Conservation (phyloP, 2,888 invertebrate genomes). For the Molorchus minor region DNA sequence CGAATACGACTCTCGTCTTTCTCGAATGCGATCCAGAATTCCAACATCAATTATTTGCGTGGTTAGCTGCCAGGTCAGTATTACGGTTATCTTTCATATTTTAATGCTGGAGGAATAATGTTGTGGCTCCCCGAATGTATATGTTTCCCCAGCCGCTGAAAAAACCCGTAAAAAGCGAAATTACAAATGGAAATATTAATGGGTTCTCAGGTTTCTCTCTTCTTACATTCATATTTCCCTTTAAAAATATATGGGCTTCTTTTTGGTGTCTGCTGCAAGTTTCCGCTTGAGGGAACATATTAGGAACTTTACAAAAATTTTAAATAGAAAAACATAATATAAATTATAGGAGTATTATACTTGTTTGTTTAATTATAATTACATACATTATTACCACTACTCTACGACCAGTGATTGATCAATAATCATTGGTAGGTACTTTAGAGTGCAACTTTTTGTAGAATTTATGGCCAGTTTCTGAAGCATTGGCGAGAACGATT, state of each 20-base stretch:
- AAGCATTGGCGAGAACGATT: too few species aligned
- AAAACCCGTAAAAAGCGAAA: constrained; percentile 47
- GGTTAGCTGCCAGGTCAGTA: not conserved
- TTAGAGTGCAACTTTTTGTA: too few species aligned
- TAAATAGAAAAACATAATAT: constrained; percentile 8
- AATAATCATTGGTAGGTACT: too few species aligned
- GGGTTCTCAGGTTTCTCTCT: constrained; percentile 41
- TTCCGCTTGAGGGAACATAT: constrained; percentile 4
- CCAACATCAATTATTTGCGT: not conserved
- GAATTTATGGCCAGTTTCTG: too few species aligned
- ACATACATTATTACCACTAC: too few species aligned
- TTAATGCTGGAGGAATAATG: constrained; percentile 50
- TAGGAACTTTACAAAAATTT: too few species aligned
- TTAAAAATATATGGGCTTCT: constrained; percentile 35
- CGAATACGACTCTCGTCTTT: not conserved
- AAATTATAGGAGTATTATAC: not conserved
- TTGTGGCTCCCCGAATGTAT: constrained; percentile 52
- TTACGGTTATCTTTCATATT: constrained; percentile 37
- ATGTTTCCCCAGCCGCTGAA: constrained; percentile 43
- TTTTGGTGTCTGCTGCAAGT: constrained; percentile 18
- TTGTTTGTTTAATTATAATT: too few species aligned
- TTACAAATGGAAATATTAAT: constrained; percentile 56
- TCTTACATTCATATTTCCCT: constrained; percentile 39
- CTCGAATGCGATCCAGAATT: not conserved
- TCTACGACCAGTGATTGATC: too few species aligned